Evolutionary conservation across 1,140 invertebrate species (phyloP).

Genomic region (Zaprionus camerounensis): DNA sequence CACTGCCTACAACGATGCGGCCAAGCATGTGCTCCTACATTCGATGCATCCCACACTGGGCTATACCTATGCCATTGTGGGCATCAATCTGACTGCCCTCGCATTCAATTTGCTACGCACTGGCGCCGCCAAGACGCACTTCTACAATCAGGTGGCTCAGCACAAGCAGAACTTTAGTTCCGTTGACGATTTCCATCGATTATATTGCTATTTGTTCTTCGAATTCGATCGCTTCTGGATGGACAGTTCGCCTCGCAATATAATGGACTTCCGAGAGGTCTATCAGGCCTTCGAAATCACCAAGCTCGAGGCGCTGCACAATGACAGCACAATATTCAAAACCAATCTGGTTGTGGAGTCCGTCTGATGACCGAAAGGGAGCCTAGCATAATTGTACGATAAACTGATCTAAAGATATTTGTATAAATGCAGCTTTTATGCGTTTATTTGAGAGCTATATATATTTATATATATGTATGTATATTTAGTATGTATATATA

Average conservation of each 20-base stretch:
- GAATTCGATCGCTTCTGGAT: conserved; percentile 98
- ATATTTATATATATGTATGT: conserved; percentile 55
- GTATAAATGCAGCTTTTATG: conserved; percentile 77
- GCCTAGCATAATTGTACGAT: background rate
- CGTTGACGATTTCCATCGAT: conserved; percentile 94
- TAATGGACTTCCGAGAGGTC: conserved; percentile 97
- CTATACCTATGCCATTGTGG: conserved; percentile 94
- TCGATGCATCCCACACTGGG: conserved; percentile 95
- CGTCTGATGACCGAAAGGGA: conserved; percentile 45
- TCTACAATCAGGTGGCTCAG: conserved; percentile 91
- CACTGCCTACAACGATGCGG: conserved; percentile 90
- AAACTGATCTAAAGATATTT: conserved; percentile 23
- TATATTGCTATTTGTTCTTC: conserved; percentile 97
- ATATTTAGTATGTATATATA: conserved; percentile 57
- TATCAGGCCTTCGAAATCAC: conserved; percentile 91
- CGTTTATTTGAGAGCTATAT: conserved; percentile 74
- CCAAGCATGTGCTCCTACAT: conserved; percentile 93
- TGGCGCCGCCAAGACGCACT: conserved; percentile 94
- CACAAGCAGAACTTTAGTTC: conserved; percentile 86
- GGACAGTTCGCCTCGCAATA: conserved; percentile 93
- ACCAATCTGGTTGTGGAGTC: conserved; percentile 79
- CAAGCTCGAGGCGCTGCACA: conserved; percentile 72
- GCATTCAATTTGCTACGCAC: conserved; percentile 92
- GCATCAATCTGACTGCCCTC: conserved; percentile 98
- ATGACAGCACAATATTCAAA: conserved; percentile 74